These are phyloP conservation scores for Phortica magna DNA, from an alignment of 2,888 invertebrate genomes.

Conservation along the genomic window DNA sequence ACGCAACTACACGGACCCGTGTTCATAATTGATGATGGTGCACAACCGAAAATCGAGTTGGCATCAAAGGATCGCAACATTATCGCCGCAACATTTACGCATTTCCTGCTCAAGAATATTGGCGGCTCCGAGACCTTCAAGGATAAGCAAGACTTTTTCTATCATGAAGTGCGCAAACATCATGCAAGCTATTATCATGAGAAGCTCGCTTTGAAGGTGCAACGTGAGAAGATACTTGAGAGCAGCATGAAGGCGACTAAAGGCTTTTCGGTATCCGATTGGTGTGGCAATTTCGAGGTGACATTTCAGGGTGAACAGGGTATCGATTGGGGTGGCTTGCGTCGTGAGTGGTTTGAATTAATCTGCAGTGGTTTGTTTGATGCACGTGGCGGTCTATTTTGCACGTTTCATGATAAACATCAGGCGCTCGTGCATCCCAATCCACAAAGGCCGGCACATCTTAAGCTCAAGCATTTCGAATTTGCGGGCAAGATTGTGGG, in stretches of 20 bases:
- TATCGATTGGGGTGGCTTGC: conserved; percentile 95
- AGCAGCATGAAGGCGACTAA: conserved; percentile 91
- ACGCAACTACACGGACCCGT: conserved; percentile 80
- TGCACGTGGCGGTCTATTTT: conserved; percentile 89
- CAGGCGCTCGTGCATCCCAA: conserved; percentile 95
- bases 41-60: conserved; percentile 90
- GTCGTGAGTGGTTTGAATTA: conserved; percentile 96
- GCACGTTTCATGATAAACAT: conserved; percentile 90
- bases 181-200: conserved; percentile 94
- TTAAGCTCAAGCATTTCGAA: conserved; percentile 93
- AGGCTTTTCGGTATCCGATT: conserved; percentile 90
- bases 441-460: conserved; percentile 85
- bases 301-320: conserved; percentile 96
- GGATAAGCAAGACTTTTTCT: conserved; percentile 88
- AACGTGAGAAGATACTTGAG: conserved; percentile 88
- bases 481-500: conserved; percentile 96
- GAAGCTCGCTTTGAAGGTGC: conserved; percentile 88
- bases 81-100: conserved; percentile 94
- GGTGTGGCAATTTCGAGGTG: conserved; percentile 96
- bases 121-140: conserved; percentile 97
- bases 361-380: conserved; percentile 93
- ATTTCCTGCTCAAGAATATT: conserved; percentile 94
- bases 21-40: conserved; percentile 93
- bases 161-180: conserved; percentile 89
- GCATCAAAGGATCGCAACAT: conserved; percentile 92